Evolutionary conservation across 2,113 vertebrate species (phyloP), one percentile per base, ranked within the genome.

Genomic region (Mus musculus): DNA sequence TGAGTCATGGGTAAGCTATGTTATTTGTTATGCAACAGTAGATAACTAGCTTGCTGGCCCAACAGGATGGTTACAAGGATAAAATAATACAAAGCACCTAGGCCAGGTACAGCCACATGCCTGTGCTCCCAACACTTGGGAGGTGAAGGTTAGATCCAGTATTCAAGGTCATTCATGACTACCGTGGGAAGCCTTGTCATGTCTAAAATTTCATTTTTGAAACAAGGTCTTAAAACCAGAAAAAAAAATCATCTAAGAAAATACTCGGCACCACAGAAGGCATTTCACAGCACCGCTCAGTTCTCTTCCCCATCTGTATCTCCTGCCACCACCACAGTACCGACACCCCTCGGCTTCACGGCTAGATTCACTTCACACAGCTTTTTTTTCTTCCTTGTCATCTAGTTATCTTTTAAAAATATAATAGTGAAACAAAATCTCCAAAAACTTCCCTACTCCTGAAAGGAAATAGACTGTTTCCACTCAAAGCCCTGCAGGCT

Each of bases 391-490:
- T 89, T 96, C 16, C 69, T 46, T 54, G 13, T 93, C 52, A 71
- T 46, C 36, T 56, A 61, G 36, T 78, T 36, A 80, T 26, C 61
- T 89, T 81, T 95, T 54, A 16, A 95, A 93, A 92, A 75, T 65
- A 39, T 63, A 63, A 63, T 46, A 49, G 3, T 33, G 9, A 12
- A 89, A 61, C 33, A 14, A 91, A 92, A 95, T 69, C 26, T 61
- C 71, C 80, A 90, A 65, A 1, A 69, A 28, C 30, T 90, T 73
- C 67, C 67, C 59, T 92, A 49, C 77, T 65, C 49, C 69, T 89
- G 61, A 24, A 82, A 93, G 69, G 24, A 76, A 71, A 89, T 77
- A 95, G 78, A 56, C 24, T 26, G 52, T 8, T 92, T 8, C 61
- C 72, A 89, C 36, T 92, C 42, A 59, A 92, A 20, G n/a, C 8